Base-by-base conservation (phyloP, 2,113 vertebrate genomes). In the Etia nguti region DNA sequence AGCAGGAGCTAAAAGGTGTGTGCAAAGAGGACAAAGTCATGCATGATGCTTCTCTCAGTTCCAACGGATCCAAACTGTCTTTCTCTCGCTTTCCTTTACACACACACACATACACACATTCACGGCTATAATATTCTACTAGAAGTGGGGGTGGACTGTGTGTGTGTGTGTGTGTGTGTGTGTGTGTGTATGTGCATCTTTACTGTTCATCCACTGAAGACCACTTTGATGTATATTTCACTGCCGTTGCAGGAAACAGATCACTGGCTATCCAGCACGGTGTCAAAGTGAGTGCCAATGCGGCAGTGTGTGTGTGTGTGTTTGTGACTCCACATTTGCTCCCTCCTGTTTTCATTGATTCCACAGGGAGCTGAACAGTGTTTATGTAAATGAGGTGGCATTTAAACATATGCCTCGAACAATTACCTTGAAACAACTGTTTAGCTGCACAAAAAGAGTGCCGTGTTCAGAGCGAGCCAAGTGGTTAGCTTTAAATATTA, bases 301-400 rank as follows among this genome's bases (percentile, higher is more conserved):
- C 13, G 4, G 73, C 26, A 50, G 24, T 75, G 41, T 73, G 70
- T 26, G 79, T 62, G 81, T 24, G 11, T 68, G 77, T 60, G 43
- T 43, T 3, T 50, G 60, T 70, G 92, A 34, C 60, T 86, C 65
- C 60, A 22, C n/a, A 16, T 85, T 52, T 82, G 50, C 86, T 48
- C 82, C 82, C 79, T 84, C 54, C 36, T 92, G 88, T 92, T 90
- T 89, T 83, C 88, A 94, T 85, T 88, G 92, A 92, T 93, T 92
- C 92, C 59, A 9, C 86, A 18, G 90, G 91, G 93, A 93, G 92
- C 93, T 91, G 90, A 93, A 90, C 90, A 87, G 89, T 91, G 92
- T 96, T 95, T 94, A 95, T 96, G 93, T 57, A 95, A 95, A 96
- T 94, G 82, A 92, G 87, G 80, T 88, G 83, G 91, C 92, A 91